phyloP scores from a whole-genome alignment of 2,113 vertebrate species.

The Hyla sarda region DNA sequence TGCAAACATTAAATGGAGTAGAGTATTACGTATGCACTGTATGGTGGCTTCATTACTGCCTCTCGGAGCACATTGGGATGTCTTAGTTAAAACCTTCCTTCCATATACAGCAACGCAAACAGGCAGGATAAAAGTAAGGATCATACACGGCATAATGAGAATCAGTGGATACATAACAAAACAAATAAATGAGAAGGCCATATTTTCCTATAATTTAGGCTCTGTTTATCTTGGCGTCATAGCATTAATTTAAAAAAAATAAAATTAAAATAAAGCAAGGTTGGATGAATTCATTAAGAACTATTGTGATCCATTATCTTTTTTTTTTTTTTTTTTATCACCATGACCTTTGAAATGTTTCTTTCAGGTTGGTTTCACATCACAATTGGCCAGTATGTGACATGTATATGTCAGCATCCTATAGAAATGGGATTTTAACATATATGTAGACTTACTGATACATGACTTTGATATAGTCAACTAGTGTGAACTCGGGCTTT shows the following conservation, averaged over 20 bases:
- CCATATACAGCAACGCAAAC: background rate
- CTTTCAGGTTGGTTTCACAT: no score
- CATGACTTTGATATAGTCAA: no score
- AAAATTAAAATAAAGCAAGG: no score
- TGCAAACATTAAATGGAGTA: constrained; percentile 73
- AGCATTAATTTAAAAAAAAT: no score
- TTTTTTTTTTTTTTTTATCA: background rate
- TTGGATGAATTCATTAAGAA: background rate
- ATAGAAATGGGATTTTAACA: no score
- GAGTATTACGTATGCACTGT: constrained; percentile 67
- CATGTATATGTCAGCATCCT: no score
- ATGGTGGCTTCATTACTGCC: constrained; percentile 23
- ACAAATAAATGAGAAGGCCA: no score
- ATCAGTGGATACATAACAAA: no score
- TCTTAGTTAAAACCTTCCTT: background rate
- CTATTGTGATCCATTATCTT: background rate
- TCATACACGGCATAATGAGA: no score
- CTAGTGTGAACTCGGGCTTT: background rate
- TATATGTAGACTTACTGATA: no score
- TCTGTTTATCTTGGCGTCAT: background rate
- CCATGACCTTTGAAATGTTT: background rate
- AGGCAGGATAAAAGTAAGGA: background rate
- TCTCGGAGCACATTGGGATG: background rate
- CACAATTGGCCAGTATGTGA: no score
- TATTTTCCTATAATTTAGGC: background rate